These are phyloP conservation scores for Tachysurus vachellii DNA, from an alignment of 2,113 vertebrate species.

Conservation along the genomic window DNA sequence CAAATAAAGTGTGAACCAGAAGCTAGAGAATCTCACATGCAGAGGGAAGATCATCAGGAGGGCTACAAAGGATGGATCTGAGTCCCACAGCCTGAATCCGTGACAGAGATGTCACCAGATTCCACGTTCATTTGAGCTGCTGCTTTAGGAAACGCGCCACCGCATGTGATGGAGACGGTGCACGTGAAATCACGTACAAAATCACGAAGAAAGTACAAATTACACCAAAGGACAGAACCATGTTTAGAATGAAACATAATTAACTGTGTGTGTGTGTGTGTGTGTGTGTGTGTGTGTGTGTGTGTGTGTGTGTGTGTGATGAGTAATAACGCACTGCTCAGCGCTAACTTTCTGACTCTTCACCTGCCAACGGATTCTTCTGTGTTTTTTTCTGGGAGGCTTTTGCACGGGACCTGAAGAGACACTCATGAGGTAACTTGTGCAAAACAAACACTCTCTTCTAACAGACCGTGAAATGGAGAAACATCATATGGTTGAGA, in stretches of 20 bases:
- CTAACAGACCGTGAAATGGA: constrained; percentile 25
- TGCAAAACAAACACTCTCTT: constrained; percentile 5
- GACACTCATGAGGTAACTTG: constrained; percentile 1
- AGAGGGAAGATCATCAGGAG: background rate
- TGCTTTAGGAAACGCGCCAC: background rate
- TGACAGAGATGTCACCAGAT: background rate
- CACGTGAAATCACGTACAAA: background rate
- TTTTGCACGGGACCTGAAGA: background rate
- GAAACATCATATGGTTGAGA: constrained; percentile 22
- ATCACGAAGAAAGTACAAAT: background rate
- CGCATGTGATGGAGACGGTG: background rate
- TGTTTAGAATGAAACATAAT: too few species aligned
- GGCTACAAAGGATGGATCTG: background rate
- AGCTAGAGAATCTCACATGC: background rate
- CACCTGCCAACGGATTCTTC: background rate
- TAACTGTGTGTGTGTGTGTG: background rate
- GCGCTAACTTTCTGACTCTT: background rate
- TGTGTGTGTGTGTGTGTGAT: background rate
- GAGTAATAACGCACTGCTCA: background rate
- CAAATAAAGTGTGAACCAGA: background rate
- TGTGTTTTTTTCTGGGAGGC: background rate
- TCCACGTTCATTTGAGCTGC: background rate
- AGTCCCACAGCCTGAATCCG: background rate
- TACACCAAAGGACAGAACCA: background rate
- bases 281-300: background rate